Base-by-base conservation (phyloP, 2,888 invertebrate species). In the Dicyrtomina minuta region DNA sequence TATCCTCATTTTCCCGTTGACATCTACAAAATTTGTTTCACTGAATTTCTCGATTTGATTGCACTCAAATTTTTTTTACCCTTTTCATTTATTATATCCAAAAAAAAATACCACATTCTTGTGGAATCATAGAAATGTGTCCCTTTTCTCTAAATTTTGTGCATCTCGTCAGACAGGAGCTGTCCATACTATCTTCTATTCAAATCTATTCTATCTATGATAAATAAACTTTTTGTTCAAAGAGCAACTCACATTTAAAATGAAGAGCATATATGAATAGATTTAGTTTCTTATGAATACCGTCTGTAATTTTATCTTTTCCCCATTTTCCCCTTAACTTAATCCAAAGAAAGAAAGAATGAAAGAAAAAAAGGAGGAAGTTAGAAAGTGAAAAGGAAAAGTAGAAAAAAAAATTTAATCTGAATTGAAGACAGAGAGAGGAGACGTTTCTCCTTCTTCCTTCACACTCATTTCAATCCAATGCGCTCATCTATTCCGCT, bases 231-330 rank as follows among this genome's bases (percentile, higher is more conserved):
- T n/a, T n/a, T n/a, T n/a, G n/a, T n/a, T n/a, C n/a, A n/a, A n/a
- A 5, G 22, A 22, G 13, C 22, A 22, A 53, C 3, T 22, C 53
- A 17, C 17, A 1, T 43, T 61, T 17, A 22, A 43, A 61, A 61
- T 39, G 58, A 15, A 39, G 17, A 17, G 51, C 22, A n/a, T 8
- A n/a, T 15, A 51, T 49, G 51, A 64, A 64, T 51, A 39, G 53
- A 51, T 64, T 39, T 33, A 39, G 61, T 44, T 17, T 46, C 15
- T 24, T 43, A 60, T 60, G 60, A 60, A 64, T 64, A 41, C 53
- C 39, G 33, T 17, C 39, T 53, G 20, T 64, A 53, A 64, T 64
- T 64, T 64, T 53, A 53, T 22, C 64, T 53, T 64, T 62, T 20
- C 41, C 46, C 46, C 3, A 33, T 17, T 33, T 41, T 41, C 44